phyloP scores from a whole-genome alignment of 2,113 vertebrate genomes.

The Trematocara nigrifrons region DNA sequence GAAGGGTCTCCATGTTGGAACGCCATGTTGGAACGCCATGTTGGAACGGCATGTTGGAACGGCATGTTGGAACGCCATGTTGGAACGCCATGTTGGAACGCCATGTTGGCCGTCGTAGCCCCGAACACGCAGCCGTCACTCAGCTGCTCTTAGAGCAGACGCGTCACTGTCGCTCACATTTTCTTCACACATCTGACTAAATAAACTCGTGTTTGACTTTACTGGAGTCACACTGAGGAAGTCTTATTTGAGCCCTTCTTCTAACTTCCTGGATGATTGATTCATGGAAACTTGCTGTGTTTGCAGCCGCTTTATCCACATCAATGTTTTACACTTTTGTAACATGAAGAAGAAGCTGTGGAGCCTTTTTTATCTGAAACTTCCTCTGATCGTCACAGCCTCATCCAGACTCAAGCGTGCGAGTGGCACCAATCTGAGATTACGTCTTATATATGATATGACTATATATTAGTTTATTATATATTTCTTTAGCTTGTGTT shows the following conservation, averaged over 20 bases:
- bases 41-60: not conserved
- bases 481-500: not conserved
- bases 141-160: not conserved
- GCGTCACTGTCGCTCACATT: not conserved
- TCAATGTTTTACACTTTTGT: not conserved
- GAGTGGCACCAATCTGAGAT: not conserved
- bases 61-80: too few relatives aligned
- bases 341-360: not conserved
- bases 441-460: not conserved
- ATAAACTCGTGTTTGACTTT: not conserved
- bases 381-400: not conserved
- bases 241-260: not conserved
- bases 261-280: not conserved
- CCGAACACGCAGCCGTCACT: not conserved
- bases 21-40: not conserved
- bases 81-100: not conserved
- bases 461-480: not conserved
- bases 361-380: not conserved
- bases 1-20: not conserved
- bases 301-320: fast-evolving
- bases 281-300: not conserved
- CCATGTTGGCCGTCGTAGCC: not conserved
- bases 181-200: not conserved
- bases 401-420: fast-evolving
- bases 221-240: not conserved